Evolutionary conservation across 2,797 vertebrate genomes (phyloP).

Genomic region (Molossus alvarezi): DNA sequence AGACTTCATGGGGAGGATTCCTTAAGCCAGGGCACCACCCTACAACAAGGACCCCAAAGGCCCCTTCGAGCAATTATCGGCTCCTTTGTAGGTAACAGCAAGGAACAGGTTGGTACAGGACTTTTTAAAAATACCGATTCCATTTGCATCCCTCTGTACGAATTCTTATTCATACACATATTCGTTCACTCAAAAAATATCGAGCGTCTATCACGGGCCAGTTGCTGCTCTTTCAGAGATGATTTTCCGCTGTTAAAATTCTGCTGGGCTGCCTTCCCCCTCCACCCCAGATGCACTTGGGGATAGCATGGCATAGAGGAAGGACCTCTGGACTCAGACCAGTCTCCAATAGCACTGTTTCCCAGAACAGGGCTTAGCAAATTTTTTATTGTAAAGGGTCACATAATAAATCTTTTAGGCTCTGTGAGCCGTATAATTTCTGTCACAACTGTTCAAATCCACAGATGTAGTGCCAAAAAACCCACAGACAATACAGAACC

Average conservation of each 20-base stretch:
- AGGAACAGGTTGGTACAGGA: neutral
- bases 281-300: neutral
- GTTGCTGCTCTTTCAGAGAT: neutral
- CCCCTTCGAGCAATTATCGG: neutral
- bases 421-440: neutral
- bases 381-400: neutral
- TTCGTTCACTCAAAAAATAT: slow-evolving; percentile 5
- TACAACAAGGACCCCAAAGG: neutral
- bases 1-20: neutral
- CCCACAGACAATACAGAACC: neutral
- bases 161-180: neutral
- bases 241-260: neutral
- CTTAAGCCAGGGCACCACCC: neutral
- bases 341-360: slow-evolving; percentile 12
- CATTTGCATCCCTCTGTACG: neutral
- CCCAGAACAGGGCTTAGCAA: neutral
- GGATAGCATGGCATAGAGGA: neutral
- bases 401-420: slow-evolving; percentile 52
- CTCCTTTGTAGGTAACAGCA: neutral
- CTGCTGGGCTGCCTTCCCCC: neutral
- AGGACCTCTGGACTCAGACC: neutral
- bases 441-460: neutral
- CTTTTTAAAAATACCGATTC: neutral
- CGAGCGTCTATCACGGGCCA: neutral
- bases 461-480: neutral